These are phyloP conservation scores for Notechis scutatus DNA, from an alignment of 2,113 vertebrate genomes.

Conservation along the genomic window DNA sequence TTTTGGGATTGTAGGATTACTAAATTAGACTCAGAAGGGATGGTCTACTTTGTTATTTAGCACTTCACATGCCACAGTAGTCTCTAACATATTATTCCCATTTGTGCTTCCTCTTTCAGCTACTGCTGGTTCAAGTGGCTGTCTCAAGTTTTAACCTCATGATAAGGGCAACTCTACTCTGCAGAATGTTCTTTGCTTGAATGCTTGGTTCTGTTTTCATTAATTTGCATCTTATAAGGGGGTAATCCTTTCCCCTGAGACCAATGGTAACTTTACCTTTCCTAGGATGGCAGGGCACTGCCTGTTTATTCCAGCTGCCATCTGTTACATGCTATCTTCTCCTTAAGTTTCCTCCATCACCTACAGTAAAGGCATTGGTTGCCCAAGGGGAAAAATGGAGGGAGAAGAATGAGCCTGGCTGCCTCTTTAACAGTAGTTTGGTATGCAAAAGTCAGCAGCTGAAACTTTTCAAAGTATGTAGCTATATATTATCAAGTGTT, in stretches of 20 bases:
- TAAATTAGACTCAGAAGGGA: background rate
- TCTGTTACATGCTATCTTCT: background rate
- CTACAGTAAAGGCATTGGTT: background rate
- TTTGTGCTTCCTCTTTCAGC: background rate
- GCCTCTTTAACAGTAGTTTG: background rate
- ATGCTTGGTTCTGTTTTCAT: background rate
- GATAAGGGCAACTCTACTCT: background rate
- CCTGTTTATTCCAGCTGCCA: background rate
- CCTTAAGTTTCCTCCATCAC: background rate
- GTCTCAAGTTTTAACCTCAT: background rate
- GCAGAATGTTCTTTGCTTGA: background rate
- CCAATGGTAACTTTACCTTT: background rate
- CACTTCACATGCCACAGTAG: background rate
- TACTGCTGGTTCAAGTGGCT: background rate
- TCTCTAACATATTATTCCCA: background rate
- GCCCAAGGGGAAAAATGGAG: background rate
- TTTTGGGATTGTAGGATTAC: background rate
- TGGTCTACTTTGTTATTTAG: background rate
- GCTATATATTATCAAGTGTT: background rate
- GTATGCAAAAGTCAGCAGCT: background rate
- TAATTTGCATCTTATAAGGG: background rate
- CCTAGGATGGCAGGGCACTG: background rate
- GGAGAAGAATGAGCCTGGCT: background rate
- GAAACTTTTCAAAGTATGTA: background rate
- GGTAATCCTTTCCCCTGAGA: background rate